Evolutionary conservation across 2,888 invertebrate species (phyloP).

Genomic region (Caenorhabditis becei): DNA sequence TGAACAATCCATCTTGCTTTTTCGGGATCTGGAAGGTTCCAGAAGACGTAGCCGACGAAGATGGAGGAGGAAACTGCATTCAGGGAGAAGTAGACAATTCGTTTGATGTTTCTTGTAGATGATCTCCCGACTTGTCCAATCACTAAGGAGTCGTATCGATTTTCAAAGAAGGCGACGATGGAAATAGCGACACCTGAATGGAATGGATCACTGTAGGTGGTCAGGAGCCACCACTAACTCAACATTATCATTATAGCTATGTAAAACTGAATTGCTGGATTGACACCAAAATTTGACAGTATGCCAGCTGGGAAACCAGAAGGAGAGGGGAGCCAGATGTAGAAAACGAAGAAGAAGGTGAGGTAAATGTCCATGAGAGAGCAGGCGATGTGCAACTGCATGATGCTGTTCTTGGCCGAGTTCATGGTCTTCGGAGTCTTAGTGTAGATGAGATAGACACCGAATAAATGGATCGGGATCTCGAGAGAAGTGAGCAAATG

Average conservation of each 20-base stretch:
- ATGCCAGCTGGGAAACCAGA: conserved; percentile 15
- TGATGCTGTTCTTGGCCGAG: conserved; percentile 23
- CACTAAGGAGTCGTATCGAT: background rate
- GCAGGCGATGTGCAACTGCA: conserved; percentile 11
- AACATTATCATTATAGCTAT: background rate
- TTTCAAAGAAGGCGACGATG: background rate
- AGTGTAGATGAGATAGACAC: conserved; percentile 22
- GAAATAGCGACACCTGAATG: background rate
- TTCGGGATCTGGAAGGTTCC: background rate
- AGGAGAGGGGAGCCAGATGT: conserved; percentile 7
- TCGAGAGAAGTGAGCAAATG: conserved; percentile 21
- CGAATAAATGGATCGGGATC: conserved; percentile 20
- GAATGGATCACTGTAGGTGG: background rate
- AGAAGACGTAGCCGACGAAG: background rate
- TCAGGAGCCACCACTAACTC: background rate
- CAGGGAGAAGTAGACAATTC: background rate
- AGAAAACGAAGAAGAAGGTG: conserved; percentile 1
- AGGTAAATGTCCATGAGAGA: conserved; percentile 22
- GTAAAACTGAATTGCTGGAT: background rate
- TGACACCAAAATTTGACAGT: conserved; percentile 4
- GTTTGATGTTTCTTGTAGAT: background rate
- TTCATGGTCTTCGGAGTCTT: conserved; percentile 27
- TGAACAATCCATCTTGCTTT: background rate
- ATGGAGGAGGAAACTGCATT: background rate
- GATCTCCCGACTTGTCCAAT: background rate